Evolutionary conservation across 2,113 vertebrate species (phyloP).

Genomic region (Lanius ludovicianus): DNA sequence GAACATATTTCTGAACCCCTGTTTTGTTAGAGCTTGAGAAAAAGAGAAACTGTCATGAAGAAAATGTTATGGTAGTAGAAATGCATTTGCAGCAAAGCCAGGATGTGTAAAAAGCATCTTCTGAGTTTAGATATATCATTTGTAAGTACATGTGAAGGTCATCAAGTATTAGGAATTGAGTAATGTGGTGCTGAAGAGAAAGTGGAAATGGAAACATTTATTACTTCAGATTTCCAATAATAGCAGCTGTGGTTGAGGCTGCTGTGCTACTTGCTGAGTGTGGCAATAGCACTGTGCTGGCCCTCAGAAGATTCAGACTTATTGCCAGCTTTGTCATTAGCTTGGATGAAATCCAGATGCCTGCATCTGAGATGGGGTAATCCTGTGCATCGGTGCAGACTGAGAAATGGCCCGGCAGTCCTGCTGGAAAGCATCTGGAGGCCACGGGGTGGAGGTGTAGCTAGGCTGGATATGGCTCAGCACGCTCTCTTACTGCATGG

Average conservation of each 20-base stretch:
- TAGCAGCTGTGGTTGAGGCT: not conserved
- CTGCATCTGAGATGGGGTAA: not conserved
- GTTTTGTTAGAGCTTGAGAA: not conserved
- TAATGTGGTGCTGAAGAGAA: not conserved
- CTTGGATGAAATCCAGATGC: not conserved
- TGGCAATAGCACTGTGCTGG: not conserved
- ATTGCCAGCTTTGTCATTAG: conserved; percentile 15
- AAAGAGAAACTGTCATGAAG: not conserved
- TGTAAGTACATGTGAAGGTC: not conserved
- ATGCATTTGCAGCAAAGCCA: not conserved
- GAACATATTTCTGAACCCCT: not conserved
- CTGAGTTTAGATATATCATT: not conserved
- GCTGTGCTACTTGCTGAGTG: not conserved
- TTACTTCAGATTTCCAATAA: not conserved
- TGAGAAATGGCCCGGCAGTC: not conserved
- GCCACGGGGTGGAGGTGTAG: not conserved
- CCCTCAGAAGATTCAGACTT: not conserved
- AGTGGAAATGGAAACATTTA: not conserved
- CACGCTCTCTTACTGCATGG: not conserved
- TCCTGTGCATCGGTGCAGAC: not conserved
- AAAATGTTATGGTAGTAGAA: not conserved
- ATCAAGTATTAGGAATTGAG: not conserved
- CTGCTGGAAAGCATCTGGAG: not conserved
- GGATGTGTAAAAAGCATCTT: not conserved
- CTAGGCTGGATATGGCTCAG: not conserved